These are phyloP conservation scores for Apodemia mormo DNA, from an alignment of 2,888 invertebrate species.

Conservation along the genomic window DNA sequence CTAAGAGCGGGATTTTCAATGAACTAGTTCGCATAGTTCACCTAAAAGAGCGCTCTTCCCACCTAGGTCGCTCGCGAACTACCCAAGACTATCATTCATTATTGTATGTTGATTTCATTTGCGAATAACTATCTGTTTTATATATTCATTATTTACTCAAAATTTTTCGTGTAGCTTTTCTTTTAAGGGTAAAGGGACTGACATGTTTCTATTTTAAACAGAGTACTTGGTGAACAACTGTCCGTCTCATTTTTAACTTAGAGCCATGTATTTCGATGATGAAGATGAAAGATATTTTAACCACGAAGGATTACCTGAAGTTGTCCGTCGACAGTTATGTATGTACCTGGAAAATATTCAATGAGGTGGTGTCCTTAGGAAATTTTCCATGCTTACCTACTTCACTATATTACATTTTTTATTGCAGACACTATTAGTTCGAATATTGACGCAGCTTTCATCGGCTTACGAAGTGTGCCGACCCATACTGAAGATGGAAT, in stretches of 20 bases:
- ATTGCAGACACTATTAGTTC: slow-evolving; percentile 59
- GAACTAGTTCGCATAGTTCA: no score
- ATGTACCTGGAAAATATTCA: slow-evolving; percentile 36
- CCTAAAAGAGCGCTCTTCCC: no score
- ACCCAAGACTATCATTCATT: no score
- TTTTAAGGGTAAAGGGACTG: slow-evolving; percentile 43
- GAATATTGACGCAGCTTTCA: slow-evolving; percentile 51
- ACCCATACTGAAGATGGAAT: slow-evolving; percentile 81
- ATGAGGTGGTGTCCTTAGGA: slow-evolving; percentile 1
- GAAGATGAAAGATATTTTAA: slow-evolving; percentile 56
- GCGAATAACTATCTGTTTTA: slow-evolving; percentile 57
- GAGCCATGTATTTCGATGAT: slow-evolving; percentile 64
- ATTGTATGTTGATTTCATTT: slow-evolving; percentile 70
- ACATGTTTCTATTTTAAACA: slow-evolving; percentile 48
- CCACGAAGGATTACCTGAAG: slow-evolving; percentile 58
- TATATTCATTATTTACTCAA: slow-evolving; percentile 62
- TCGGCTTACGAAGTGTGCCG: slow-evolving; percentile 58
- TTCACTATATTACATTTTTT: slow-evolving; percentile 25
- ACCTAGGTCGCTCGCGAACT: no score
- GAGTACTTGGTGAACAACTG: background rate
- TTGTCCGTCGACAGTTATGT: slow-evolving; percentile 65
- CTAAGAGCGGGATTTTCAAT: no score
- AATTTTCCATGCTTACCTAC: slow-evolving; percentile 12
- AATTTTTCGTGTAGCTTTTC: slow-evolving; percentile 58
- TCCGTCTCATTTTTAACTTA: slow-evolving; percentile 37